A percentile compares a stretch with the other conserved stretches of the same genome.
These are phyloP conservation scores for Aulostomus chinensis DNA, from an alignment of 2,797 vertebrate species.

Conservation along the genomic window DNA sequence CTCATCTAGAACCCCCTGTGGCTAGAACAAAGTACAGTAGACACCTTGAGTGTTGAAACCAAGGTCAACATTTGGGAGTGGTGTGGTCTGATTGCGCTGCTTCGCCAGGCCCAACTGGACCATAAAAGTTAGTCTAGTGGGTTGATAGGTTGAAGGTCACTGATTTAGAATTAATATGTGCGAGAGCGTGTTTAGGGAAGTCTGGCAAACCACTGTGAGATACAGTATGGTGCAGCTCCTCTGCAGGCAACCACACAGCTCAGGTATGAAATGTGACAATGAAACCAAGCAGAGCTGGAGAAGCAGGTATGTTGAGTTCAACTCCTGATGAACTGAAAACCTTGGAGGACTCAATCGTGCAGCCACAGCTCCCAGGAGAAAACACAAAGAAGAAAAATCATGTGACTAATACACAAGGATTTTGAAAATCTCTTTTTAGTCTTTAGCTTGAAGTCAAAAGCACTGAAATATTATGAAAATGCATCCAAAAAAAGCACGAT, in stretches of 20 bases:
- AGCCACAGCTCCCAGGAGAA: too few species aligned
- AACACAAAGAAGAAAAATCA: too few species aligned
- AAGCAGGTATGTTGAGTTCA: slow-evolving; percentile 29
- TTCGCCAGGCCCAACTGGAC: slow-evolving; percentile 2
- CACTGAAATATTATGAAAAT: too few species aligned
- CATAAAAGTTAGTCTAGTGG: slow-evolving; percentile 24
- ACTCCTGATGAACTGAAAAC: too few species aligned
- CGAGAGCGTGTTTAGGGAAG: background rate
- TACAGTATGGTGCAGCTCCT: too few species aligned
- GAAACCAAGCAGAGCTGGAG: too few species aligned
- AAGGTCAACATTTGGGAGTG: slow-evolving; percentile 67
- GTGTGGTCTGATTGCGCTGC: slow-evolving; percentile 37
- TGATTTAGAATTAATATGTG: slow-evolving; percentile 5
- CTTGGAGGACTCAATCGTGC: too few species aligned
- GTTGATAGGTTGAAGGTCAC: slow-evolving; percentile 35
- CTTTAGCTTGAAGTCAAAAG: too few species aligned
- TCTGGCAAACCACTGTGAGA: slow-evolving; percentile 1
- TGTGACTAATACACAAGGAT: too few species aligned
- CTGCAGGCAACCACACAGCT: slow-evolving; percentile 3
- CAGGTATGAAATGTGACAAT: too few species aligned
- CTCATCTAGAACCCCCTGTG: slow-evolving; percentile 71
- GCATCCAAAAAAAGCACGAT: too few species aligned
- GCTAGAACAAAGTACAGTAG: slow-evolving; percentile 69
- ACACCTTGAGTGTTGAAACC: slow-evolving; percentile 62
- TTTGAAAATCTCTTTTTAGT: too few species aligned